phyloP scores from a whole-genome alignment of 2,888 invertebrate genomes.

The Megalurothrips usitatus region DNA sequence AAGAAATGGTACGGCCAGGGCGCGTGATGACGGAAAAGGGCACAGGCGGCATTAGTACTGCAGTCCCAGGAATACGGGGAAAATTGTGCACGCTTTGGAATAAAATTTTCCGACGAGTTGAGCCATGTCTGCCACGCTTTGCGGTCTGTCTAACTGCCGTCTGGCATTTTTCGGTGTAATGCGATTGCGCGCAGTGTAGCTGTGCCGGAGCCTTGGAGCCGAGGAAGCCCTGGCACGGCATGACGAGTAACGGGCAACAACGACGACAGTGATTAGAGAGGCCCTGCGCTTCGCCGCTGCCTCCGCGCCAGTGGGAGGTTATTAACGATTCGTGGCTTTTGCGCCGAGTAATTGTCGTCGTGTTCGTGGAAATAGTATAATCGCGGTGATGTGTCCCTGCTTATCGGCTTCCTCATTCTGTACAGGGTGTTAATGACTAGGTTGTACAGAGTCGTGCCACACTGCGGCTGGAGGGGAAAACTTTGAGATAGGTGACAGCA shows the following conservation, averaged over 20 bases:
- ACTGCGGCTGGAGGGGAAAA: neutral
- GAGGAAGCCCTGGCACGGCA: neutral
- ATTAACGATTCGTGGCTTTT: slow-evolving; percentile 19
- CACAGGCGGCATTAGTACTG: too few species aligned
- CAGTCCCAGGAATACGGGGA: too few species aligned
- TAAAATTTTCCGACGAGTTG: too few species aligned
- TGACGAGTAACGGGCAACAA: slow-evolving; percentile 5
- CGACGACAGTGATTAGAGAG: neutral
- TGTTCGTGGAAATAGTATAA: slow-evolving; percentile 18
- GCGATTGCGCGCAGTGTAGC: too few species aligned
- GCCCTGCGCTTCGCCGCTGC: too few species aligned
- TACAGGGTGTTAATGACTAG: slow-evolving; percentile 17
- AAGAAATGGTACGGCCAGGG: too few species aligned
- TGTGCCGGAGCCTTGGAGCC: too few species aligned
- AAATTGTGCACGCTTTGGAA: too few species aligned
- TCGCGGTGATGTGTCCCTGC: slow-evolving; percentile 17
- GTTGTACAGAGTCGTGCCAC: neutral
- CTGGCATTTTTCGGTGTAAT: too few species aligned
- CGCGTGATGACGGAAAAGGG: too few species aligned
- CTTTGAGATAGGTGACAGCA: neutral
- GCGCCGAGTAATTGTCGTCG: slow-evolving; percentile 9
- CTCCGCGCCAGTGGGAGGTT: neutral
- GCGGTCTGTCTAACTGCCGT: too few species aligned
- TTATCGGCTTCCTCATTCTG: neutral
- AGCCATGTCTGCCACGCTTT: too few species aligned